phyloP scores from a whole-genome alignment of 1,140 invertebrate species.

The Panulirus ornatus region DNA sequence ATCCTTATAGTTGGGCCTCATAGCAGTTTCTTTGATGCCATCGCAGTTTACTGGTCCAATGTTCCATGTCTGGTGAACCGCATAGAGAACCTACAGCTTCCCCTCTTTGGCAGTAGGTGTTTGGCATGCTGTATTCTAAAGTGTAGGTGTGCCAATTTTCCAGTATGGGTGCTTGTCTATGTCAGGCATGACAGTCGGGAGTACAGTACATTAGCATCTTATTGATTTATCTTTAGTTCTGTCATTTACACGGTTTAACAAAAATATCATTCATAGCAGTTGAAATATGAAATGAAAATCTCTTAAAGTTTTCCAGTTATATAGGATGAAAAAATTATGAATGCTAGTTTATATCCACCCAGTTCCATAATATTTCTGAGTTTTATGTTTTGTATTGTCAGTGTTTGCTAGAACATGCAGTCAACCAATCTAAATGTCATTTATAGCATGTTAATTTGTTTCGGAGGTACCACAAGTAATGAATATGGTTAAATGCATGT shows the following conservation, averaged over 20 bases:
- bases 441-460: background rate
- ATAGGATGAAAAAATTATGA: background rate
- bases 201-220: background rate
- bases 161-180: background rate
- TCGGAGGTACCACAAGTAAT: background rate
- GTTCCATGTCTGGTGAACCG: constrained; percentile 89
- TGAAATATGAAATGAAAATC: background rate
- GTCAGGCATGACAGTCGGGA: constrained; percentile 19
- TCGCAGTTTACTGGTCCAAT: constrained; percentile 87
- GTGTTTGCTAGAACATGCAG: background rate
- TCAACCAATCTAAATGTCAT: background rate
- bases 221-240: too few species aligned
- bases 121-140: constrained; percentile 46
- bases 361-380: background rate
- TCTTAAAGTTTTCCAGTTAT: background rate
- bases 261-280: too few species aligned
- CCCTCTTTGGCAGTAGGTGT: constrained; percentile 90
- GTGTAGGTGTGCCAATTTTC: constrained; percentile 5
- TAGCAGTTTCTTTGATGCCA: constrained; percentile 91
- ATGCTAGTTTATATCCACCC: background rate
- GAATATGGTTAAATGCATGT: background rate
- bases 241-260: too few species aligned
- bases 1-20: constrained; percentile 92
- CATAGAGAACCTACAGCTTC: constrained; percentile 87
- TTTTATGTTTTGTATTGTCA: background rate